These are phyloP conservation scores for Carposina sasakii DNA, from an alignment of 1,140 invertebrate genomes.

Conservation along the genomic window DNA sequence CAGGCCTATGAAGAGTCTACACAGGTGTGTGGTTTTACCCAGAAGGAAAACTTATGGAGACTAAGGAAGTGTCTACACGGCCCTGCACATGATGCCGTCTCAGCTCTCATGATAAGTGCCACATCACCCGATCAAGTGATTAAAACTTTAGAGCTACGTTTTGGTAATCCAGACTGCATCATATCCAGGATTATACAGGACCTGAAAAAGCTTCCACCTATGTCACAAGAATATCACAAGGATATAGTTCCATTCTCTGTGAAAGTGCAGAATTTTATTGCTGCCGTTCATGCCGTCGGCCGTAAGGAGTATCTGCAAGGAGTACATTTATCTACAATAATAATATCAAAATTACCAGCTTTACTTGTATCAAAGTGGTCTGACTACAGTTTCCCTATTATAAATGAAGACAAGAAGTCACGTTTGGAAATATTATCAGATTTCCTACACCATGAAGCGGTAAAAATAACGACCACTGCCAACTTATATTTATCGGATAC, in stretches of 20 bases:
- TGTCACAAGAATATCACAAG: slow-evolving; percentile 13
- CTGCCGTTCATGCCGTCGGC: slow-evolving; percentile 3
- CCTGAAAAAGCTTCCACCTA: slow-evolving; percentile 10
- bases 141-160: slow-evolving; percentile 8
- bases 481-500: background rate
- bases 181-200: slow-evolving; percentile 8
- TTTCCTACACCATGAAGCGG: slow-evolving; percentile 6
- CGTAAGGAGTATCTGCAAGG: slow-evolving; percentile 17
- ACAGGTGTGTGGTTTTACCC: background rate
- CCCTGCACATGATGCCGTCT: slow-evolving; percentile 2
- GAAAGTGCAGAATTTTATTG: slow-evolving; percentile 18
- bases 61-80: slow-evolving; percentile 6
- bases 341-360: slow-evolving; percentile 15
- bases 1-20: slow-evolving; percentile 7
- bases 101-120: slow-evolving; percentile 2
- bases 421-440: slow-evolving; percentile 8
- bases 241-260: slow-evolving; percentile 19
- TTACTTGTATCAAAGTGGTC: slow-evolving; percentile 20
- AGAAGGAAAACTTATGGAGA: slow-evolving; percentile 8
- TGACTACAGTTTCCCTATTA: slow-evolving; percentile 15
- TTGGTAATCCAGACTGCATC: slow-evolving; percentile 7
- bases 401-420: background rate
- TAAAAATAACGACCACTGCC: background rate
- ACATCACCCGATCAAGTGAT: slow-evolving; percentile 5
- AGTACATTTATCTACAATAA: background rate